Evolutionary conservation across 53 echinoderm and acorn worm species (phyloP).

Genomic region (Hippasteria phrygiana): DNA sequence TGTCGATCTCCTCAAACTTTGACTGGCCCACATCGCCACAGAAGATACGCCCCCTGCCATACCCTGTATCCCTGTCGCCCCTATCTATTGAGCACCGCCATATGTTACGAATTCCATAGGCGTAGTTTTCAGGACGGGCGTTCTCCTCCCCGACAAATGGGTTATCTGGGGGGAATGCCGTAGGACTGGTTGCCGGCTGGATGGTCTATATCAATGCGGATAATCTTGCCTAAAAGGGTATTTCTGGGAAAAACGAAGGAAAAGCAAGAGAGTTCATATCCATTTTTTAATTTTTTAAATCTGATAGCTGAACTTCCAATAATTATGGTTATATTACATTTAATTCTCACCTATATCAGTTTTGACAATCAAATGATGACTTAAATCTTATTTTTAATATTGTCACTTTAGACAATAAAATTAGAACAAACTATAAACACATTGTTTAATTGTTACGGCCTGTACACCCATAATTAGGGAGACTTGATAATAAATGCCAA

Average conservation of each 20-base stretch:
- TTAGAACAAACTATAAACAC: too few relatives aligned
- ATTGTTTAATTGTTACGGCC: too few relatives aligned
- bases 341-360: too few relatives aligned
- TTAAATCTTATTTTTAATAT: too few relatives aligned
- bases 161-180: conserved; percentile 87
- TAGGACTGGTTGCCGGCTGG: conserved; percentile 66
- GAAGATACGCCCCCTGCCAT: conserved; percentile 85
- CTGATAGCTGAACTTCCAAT: too few relatives aligned
- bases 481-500: too few relatives aligned
- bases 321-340: too few relatives aligned
- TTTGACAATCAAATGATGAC: too few relatives aligned
- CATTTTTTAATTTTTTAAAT: background rate
- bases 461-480: too few relatives aligned
- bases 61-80: conserved; percentile 81
- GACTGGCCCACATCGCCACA: conserved; percentile 97
- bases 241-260: conserved; percentile 28
- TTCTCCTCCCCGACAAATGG: conserved; percentile 74
- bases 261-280: background rate
- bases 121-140: conserved; percentile 82
- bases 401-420: too few relatives aligned
- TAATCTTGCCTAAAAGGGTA: conserved; percentile 81
- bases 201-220: conserved; percentile 86
- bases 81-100: conserved; percentile 92
- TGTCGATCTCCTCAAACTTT: conserved; percentile 92
- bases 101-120: conserved; percentile 95